These are phyloP conservation scores for Formica selysi DNA, from an alignment of 1,140 invertebrate genomes.

Conservation along the genomic window DNA sequence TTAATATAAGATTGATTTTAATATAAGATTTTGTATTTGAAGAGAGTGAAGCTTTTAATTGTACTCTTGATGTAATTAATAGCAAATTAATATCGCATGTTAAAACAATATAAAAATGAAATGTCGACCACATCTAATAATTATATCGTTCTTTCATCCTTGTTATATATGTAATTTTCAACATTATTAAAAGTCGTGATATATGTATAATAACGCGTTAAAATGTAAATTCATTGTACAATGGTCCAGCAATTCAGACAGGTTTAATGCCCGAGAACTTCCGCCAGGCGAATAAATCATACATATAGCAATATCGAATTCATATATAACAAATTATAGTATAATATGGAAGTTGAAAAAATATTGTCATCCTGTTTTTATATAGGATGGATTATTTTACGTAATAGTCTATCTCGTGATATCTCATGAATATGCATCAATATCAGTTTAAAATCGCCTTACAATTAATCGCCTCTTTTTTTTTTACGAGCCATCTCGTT, in stretches of 20 bases:
- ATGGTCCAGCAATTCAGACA: constrained; percentile 42
- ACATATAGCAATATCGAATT: constrained; percentile 39
- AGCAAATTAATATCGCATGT: constrained; percentile 24
- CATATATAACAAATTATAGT: constrained; percentile 51
- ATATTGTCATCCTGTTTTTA: constrained; percentile 28
- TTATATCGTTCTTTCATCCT: constrained; percentile 33
- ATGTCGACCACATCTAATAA: constrained; percentile 10
- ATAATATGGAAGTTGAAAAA: constrained; percentile 44
- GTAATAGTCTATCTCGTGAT: constrained; percentile 34
- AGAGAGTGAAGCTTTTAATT: background rate
- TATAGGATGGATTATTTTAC: constrained; percentile 35
- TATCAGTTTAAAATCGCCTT: constrained; percentile 26
- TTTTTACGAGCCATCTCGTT: background rate
- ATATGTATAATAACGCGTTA: constrained; percentile 59
- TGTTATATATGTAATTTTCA: constrained; percentile 36
- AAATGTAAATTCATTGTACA: constrained; percentile 60
- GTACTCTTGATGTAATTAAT: background rate
- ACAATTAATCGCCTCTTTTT: background rate
- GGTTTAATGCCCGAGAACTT: constrained; percentile 59
- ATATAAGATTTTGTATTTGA: background rate
- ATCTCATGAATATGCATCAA: constrained; percentile 21
- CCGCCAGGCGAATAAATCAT: constrained; percentile 55
- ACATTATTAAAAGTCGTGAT: constrained; percentile 52
- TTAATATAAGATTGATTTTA: background rate
- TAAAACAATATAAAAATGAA: constrained; percentile 4